These are phyloP conservation scores for Cosmia trapezina DNA, from an alignment of 2,888 invertebrate species.

Conservation along the genomic window DNA sequence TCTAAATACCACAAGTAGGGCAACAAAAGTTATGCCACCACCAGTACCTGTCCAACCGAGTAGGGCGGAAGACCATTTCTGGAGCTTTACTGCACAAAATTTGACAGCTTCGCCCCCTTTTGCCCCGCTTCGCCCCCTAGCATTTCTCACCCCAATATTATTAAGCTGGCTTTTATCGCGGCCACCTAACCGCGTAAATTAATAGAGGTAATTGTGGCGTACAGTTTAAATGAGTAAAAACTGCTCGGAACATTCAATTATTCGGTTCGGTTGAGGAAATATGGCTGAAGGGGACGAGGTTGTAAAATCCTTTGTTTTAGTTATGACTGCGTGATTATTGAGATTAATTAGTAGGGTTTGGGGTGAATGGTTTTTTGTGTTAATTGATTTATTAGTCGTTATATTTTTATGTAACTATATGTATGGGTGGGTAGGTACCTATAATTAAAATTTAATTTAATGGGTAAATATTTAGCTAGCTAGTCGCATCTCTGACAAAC, in stretches of 20 bases:
- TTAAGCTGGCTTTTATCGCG: constrained; percentile 80
- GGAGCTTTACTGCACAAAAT: constrained; percentile 84
- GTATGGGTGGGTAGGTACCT: not conserved
- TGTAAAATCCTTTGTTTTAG: constrained; percentile 56
- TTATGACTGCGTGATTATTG: constrained; percentile 54
- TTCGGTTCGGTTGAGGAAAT: constrained; percentile 62
- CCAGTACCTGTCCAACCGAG: constrained; percentile 75
- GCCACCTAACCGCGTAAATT: constrained; percentile 76
- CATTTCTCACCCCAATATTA: constrained; percentile 71
- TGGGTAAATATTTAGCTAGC: not conserved
- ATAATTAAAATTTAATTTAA: not conserved
- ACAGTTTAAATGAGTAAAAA: constrained; percentile 77
- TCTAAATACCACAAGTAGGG: not conserved
- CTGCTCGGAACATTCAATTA: constrained; percentile 70
- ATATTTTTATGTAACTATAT: not conserved
- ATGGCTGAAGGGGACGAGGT: constrained; percentile 48
- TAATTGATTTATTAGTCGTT: constrained; percentile 22
- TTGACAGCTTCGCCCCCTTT: constrained; percentile 76
- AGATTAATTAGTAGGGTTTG: constrained; percentile 37
- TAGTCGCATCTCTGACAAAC: not conserved
- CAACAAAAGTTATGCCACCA: constrained; percentile 21
- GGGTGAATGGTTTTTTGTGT: not conserved
- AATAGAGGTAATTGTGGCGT: constrained; percentile 77
- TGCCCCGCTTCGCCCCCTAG: constrained; percentile 24
- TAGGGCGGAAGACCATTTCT: constrained; percentile 76